These are phyloP conservation scores for Porites divaricata DNA, from an alignment of 92 coral and sea anemone species.

Conservation along the genomic window DNA sequence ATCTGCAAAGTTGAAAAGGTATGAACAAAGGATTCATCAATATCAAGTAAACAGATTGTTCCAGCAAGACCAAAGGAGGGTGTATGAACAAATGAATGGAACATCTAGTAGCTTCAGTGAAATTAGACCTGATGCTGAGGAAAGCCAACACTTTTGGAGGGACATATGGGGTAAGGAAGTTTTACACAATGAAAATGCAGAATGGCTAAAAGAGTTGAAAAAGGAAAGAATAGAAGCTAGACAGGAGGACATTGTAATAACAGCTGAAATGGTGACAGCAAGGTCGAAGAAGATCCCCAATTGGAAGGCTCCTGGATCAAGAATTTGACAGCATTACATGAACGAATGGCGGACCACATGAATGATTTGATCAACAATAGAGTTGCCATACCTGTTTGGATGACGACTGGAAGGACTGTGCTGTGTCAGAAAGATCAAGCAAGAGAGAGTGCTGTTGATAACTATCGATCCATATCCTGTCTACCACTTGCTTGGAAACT, in stretches of 20 bases:
- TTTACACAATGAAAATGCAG: no score
- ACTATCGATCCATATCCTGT: not conserved
- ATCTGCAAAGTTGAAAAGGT: slow-evolving; percentile 40
- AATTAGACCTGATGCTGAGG: no score
- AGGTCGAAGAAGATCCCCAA: no score
- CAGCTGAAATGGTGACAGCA: slow-evolving; percentile 4
- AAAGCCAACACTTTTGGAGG: no score
- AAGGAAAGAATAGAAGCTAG: not conserved
- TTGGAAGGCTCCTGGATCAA: slow-evolving; percentile 12
- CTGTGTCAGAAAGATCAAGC: slow-evolving; percentile 38
- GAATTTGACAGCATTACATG: slow-evolving; percentile 42
- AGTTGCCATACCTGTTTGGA: not conserved
- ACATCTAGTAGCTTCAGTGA: no score
- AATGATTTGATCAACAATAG: slow-evolving; percentile 41
- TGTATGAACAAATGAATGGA: no score
- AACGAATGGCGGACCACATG: slow-evolving; percentile 37
- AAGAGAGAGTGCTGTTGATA: slow-evolving; percentile 11
- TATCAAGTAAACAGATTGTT: slow-evolving; percentile 40
- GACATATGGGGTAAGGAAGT: no score
- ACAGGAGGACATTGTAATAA: slow-evolving; percentile 2
- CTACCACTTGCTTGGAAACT: no score
- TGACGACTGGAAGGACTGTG: not conserved
- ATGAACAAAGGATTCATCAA: slow-evolving; percentile 39
- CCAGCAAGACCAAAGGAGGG: no score
- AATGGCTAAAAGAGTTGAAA: slow-evolving; percentile 14